phyloP scores from a whole-genome alignment of 2,113 vertebrate species.

The Silurus glanis region DNA sequence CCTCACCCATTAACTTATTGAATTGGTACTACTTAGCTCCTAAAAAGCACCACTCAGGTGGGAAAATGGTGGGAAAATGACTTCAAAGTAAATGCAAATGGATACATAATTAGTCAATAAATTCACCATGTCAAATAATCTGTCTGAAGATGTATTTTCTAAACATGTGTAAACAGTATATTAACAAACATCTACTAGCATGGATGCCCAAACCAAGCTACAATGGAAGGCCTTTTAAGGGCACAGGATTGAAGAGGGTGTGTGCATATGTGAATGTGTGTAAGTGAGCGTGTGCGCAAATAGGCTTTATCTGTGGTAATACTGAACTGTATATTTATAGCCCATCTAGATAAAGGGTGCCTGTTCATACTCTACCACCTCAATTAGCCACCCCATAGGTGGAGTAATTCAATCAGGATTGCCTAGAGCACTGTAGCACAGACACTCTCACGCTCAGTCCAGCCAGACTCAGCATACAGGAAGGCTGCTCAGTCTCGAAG shows the following conservation, averaged over 20 bases:
- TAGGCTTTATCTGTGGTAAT: constrained; percentile 68
- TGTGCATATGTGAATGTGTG: constrained; percentile 25
- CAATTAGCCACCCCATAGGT: constrained; percentile 74
- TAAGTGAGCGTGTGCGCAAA: constrained; percentile 44
- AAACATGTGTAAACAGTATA: background rate
- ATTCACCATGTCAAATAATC: background rate
- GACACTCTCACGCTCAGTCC: constrained; percentile 63
- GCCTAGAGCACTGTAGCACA: constrained; percentile 47
- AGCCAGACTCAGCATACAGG: constrained; percentile 67
- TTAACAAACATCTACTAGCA: background rate
- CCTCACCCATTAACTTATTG: background rate
- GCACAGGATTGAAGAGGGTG: constrained; percentile 28
- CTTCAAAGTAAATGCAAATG: background rate
- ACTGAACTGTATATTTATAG: constrained; percentile 77
- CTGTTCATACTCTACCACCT: constrained; percentile 50
- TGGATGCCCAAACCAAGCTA: constrained; percentile 10
- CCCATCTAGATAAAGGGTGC: constrained; percentile 67
- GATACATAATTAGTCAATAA: background rate
- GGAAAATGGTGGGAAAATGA: background rate
- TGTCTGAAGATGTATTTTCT: background rate
- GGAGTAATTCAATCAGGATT: constrained; percentile 75
- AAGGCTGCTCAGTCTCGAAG: constrained; percentile 40
- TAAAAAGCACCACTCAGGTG: background rate
- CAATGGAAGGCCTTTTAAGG: constrained; percentile 56
- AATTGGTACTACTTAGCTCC: background rate